Conservation (phyloP, 2,888 invertebrate genomes). For the Scrobipalpa atriplicella region DNA sequence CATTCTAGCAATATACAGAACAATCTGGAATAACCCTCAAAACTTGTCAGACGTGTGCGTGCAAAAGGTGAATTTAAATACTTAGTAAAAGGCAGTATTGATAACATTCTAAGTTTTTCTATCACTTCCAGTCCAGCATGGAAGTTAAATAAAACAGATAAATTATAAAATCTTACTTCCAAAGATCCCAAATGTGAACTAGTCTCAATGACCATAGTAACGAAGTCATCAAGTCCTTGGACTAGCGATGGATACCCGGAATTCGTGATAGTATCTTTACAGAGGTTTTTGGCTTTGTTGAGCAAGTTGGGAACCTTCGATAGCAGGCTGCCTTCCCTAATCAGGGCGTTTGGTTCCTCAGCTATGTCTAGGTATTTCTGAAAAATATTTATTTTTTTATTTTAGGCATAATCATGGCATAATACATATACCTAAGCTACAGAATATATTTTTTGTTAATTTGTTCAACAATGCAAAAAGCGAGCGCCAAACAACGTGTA, state of each 20-base stretch:
- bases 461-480: too few species aligned
- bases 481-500: too few species aligned
- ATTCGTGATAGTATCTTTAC: slow-evolving; percentile 83
- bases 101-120: too few species aligned
- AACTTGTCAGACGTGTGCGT: too few species aligned
- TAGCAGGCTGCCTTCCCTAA: slow-evolving; percentile 62
- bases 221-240: slow-evolving; percentile 85
- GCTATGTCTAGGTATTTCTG: slow-evolving; percentile 74
- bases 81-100: too few species aligned
- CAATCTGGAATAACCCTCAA: too few species aligned
- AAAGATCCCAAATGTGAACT: slow-evolving; percentile 86
- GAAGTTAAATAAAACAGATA: not conserved
- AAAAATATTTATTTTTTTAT: too few species aligned
- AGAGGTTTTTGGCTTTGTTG: slow-evolving; percentile 84
- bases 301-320: slow-evolving; percentile 72
- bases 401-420: too few species aligned
- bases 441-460: too few species aligned
- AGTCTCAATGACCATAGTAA: slow-evolving; percentile 85
- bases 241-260: slow-evolving; percentile 84
- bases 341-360: slow-evolving; percentile 52
- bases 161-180: slow-evolving; percentile 72
- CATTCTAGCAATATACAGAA: too few species aligned
- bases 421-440: too few species aligned
- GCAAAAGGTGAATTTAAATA: too few species aligned
- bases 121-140: not conserved